phyloP scores from a whole-genome alignment of 2,888 invertebrate genomes.

The Gymnosoma rotundatum region DNA sequence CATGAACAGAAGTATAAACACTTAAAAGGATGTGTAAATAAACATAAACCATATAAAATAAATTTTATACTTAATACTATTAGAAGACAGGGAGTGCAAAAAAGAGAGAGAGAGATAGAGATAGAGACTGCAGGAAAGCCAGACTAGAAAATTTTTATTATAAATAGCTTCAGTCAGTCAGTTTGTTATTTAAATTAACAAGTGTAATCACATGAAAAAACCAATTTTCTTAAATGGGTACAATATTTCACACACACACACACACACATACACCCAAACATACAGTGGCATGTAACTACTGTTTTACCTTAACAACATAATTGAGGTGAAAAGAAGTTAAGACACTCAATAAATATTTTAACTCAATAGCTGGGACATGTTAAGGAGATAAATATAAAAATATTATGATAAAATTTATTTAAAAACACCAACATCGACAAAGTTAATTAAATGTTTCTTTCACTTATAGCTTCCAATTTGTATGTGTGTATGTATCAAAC shows the following conservation, averaged over 20 bases:
- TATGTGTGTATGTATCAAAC: too few species aligned
- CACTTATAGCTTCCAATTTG: too few species aligned
- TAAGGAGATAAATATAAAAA: slow-evolving; percentile 17
- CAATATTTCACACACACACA: not conserved
- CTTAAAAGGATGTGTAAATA: not conserved
- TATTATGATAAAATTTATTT: slow-evolving; percentile 44
- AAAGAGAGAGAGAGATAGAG: not conserved
- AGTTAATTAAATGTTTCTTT: too few species aligned
- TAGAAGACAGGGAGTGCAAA: not conserved
- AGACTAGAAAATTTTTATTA: not conserved
- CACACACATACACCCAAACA: not conserved
- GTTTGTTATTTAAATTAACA: not conserved
- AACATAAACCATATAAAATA: not conserved
- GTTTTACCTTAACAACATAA: not conserved
- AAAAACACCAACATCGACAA: not conserved
- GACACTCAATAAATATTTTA: slow-evolving; percentile 43
- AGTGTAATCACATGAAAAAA: slow-evolving; percentile 1
- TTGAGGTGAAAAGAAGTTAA: slow-evolving; percentile 14
- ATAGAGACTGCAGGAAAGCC: not conserved
- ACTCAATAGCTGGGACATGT: slow-evolving; percentile 5
- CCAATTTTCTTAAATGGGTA: slow-evolving; percentile 18
- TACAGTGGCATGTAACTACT: not conserved
- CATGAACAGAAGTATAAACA: too few species aligned
- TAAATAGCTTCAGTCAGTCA: not conserved
- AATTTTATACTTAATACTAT: slow-evolving; percentile 6